Conservation (phyloP, 2,797 vertebrate genomes). For the Microctenopoma lineatum region DNA sequence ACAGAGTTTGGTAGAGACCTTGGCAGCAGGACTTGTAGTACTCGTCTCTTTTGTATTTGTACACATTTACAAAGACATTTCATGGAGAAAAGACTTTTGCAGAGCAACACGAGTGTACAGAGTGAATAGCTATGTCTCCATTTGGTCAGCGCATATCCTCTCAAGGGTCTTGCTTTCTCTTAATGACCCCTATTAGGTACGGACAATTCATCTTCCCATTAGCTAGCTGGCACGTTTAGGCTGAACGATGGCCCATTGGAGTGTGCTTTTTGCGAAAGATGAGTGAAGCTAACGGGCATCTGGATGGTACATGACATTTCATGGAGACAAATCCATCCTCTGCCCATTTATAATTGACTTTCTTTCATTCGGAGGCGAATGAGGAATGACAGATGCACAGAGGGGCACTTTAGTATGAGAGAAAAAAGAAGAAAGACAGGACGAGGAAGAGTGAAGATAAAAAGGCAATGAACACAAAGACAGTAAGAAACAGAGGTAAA, state of each 20-base stretch:
- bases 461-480: conserved; percentile 18
- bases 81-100: background rate
- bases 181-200: conserved; percentile 39
- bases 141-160: conserved; percentile 11
- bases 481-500: background rate
- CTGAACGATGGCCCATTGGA: conserved; percentile 49
- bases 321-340: conserved; percentile 45
- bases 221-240: conserved; percentile 25
- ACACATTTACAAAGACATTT: background rate
- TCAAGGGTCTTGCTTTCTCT: conserved; percentile 29
- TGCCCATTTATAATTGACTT: conserved; percentile 46
- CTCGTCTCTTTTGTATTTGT: background rate
- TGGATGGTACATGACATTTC: conserved; percentile 31
- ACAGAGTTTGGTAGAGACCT: conserved; percentile 23
- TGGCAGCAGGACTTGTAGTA: background rate
- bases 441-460: background rate
- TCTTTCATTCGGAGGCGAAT: conserved; percentile 48
- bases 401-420: conserved; percentile 33
- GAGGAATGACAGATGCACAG: conserved; percentile 3
- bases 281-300: conserved; percentile 45
- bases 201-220: conserved; percentile 39
- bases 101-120: background rate
- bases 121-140: conserved; percentile 8
- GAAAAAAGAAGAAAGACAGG: background rate
- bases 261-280: conserved; percentile 53